Evolutionary conservation across 2,113 vertebrate species (phyloP).

Genomic region (Notarius quadriscutis): DNA sequence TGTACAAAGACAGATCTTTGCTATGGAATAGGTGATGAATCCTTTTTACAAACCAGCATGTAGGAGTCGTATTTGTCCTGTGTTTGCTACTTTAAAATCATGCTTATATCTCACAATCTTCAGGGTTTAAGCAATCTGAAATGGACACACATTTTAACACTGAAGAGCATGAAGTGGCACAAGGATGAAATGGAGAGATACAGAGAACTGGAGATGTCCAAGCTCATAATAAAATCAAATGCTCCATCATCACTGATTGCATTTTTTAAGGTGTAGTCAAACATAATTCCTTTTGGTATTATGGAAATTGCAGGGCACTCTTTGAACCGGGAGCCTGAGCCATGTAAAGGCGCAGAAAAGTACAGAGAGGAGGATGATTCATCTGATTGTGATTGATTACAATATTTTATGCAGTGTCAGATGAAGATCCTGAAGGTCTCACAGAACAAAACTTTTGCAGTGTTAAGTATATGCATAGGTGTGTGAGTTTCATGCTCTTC

Average conservation of each 20-base stretch:
- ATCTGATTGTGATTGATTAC: slow-evolving; percentile 41
- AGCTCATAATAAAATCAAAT: slow-evolving; percentile 12
- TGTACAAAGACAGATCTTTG: slow-evolving; percentile 15
- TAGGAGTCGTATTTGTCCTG: slow-evolving; percentile 5
- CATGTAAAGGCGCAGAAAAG: background rate
- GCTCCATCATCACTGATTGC: slow-evolving; percentile 6
- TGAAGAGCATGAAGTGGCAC: background rate
- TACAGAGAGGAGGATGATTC: background rate
- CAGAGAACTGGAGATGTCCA: background rate
- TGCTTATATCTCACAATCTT: background rate
- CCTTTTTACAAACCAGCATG: slow-evolving; percentile 3
- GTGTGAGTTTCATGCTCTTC: background rate
- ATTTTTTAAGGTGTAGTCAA: slow-evolving; percentile 13
- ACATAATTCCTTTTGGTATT: slow-evolving; percentile 32
- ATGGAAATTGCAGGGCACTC: slow-evolving; percentile 30
- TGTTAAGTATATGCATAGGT: background rate
- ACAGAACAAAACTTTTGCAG: slow-evolving; percentile 4
- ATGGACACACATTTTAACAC: background rate
- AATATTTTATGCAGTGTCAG: slow-evolving; percentile 12
- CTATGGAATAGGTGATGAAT: slow-evolving; percentile 33
- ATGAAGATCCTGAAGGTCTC: slow-evolving; percentile 11
- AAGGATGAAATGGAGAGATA: background rate
- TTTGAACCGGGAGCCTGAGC: background rate
- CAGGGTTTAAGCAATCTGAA: background rate
- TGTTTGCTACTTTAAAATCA: background rate